Percentiles rank a stretch among this genome's conserved stretches.
Conservation (phyloP, 2,113 vertebrate species). For the Peucedramus taeniatus region DNA sequence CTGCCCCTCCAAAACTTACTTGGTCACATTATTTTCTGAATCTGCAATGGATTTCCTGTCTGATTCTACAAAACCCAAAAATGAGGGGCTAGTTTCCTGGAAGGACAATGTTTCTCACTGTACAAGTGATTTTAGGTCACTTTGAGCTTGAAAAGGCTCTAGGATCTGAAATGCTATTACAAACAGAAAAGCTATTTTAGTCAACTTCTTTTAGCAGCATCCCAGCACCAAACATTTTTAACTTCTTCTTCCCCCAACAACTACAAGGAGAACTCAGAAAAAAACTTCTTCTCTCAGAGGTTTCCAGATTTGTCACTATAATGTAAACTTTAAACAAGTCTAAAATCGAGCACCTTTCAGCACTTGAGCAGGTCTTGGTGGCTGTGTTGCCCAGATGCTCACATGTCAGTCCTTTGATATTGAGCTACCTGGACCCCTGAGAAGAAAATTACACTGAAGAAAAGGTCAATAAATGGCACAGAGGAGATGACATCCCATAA, state of each 20-base stretch:
- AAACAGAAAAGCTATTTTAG: neutral
- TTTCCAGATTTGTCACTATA: neutral
- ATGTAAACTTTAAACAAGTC: neutral
- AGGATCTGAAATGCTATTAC: neutral
- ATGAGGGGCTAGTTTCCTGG: neutral
- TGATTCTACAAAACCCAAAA: neutral
- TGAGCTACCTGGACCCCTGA: neutral
- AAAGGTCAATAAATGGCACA: neutral
- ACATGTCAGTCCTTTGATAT: fast-evolving
- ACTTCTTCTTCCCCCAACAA: fast-evolving
- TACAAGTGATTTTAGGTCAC: neutral
- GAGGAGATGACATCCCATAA: neutral
- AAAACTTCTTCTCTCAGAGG: neutral
- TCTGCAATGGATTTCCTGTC: neutral
- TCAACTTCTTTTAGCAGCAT: neutral
- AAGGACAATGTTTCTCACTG: fast-evolving
- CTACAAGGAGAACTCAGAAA: neutral
- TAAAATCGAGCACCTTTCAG: neutral
- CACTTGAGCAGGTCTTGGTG: fast-evolving
- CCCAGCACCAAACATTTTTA: neutral
- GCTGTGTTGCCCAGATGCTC: neutral
- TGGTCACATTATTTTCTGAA: neutral
- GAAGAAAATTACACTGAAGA: neutral
- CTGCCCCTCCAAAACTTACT: neutral
- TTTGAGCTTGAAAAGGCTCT: neutral